Evolutionary conservation across 53 echinoderm and acorn worm species (phyloP), one percentile per base, ranked within the genome.

Genomic region (Henricia sp.): DNA sequence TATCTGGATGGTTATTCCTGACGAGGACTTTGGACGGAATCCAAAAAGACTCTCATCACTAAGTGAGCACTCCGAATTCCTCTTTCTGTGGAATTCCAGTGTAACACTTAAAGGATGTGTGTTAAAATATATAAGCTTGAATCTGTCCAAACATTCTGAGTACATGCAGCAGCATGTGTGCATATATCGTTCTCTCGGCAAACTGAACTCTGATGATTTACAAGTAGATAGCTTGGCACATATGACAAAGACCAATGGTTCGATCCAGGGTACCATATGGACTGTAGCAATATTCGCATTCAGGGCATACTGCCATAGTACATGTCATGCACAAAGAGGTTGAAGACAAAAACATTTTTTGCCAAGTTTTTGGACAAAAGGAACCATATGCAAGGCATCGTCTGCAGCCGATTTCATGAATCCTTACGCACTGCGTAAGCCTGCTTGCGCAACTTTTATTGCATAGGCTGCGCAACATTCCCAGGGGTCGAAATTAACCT

Each of bases 141-240:
- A 39, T n/a, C 76, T 76, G 76, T 76, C 76, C 76, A 76, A 76
- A 76, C 55, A 59, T 42, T 58, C 59, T 72, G 59, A 76, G 76
- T 76, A n/a, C n/a, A n/a, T n/a, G n/a, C n/a, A n/a, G n/a, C n/a
- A n/a, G n/a, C n/a, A n/a, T n/a, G n/a, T n/a, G n/a, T n/a, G n/a
- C n/a, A n/a, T n/a, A n/a, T n/a, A 58, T 76, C 76, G 5, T 35
- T 57, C 76, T n/a, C n/a, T 76, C 30, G 58, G 57, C 76, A 76
- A 59, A 14, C 39, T 57, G 40, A 57, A 76, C 41, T 40, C 48
- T 76, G 76, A 76, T 76, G 76, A 76, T 57, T 76, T 76, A 76
- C 76, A 76, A 76, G 76, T 28, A 38, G 62, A 1, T 3, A 10
- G 62, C 14, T 27, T 14, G 32, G 33, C 14, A 13, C 30, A 60